Base-by-base conservation (phyloP, 2,888 invertebrate species). In the Sarcophaga carnaria region DNA sequence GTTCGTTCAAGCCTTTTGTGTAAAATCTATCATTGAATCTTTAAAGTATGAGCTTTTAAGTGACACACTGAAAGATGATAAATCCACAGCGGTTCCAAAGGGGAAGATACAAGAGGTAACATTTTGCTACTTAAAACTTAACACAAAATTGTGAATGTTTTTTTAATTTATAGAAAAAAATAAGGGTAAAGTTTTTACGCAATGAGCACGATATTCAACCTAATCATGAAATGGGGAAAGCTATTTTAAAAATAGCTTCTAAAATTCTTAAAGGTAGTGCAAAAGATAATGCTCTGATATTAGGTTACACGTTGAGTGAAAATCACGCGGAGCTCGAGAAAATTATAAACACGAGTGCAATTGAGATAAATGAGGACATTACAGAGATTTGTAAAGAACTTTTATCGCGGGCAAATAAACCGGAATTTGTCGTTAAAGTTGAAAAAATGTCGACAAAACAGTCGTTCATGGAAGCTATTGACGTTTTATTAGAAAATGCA, bases 121-220 rank as follows among this genome's bases (percentile, higher is more conserved):
- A 1, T 12, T 10, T 10, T 37, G 14, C 12, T 62, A 22, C 14
- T 5, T 27, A 22, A 45, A 10, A 47, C 3, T 3, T 37, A 37
- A 37, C 37, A 8, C 6, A 37, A 8, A 37, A 37, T 37, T 70
- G 17, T 22, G 4, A 70, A 4, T 10, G 4, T 22, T 70, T 69
- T 59, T 8, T 22, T 70, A 74, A 63, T 12, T 83, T 87, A 85
- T 78, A 95, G 94, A 94, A 95, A 37, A 96, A 96, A 94, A 94
- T 98, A 11, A 95, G 98, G 89, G 96, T 99, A 0, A 95, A 94
- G 83, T 98, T 95, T 92, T 91, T 99, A 62, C 95, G 97, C 90
- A 98, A 98, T 92, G 96, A 96, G 92, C 20, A 25, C 93, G 98
- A 99, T 94, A 97, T 97, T 91, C 98, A 99, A 93, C 98, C 98